A percentile compares a stretch with the other conserved stretches of the same genome.
Evolutionary conservation across 2,888 invertebrate genomes (phyloP).

Genomic region (Branchellion lobata): DNA sequence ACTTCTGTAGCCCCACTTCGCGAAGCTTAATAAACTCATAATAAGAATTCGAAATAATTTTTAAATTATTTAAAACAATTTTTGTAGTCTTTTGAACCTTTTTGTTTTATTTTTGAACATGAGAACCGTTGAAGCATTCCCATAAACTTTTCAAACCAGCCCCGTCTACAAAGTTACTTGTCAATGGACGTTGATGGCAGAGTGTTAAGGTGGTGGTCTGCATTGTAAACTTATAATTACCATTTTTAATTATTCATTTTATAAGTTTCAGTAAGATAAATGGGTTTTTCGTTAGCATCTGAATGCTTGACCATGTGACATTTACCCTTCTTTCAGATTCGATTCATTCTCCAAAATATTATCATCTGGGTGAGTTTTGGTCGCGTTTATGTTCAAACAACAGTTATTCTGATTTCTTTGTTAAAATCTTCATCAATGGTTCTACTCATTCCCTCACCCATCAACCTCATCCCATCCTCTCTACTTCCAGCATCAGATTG

Average conservation of each 20-base stretch:
- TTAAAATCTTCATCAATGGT: too few species aligned
- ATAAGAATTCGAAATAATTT: too few species aligned
- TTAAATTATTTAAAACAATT: background rate
- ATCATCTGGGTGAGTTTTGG: slow-evolving; percentile 58
- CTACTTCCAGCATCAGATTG: slow-evolving; percentile 70
- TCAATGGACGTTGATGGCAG: slow-evolving; percentile 76
- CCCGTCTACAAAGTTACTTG: slow-evolving; percentile 70
- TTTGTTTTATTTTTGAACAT: too few species aligned
- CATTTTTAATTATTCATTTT: background rate
- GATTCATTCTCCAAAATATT: slow-evolving; percentile 75
- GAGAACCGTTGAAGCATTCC: too few species aligned
- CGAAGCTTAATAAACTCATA: too few species aligned
- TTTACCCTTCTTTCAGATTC: slow-evolving; percentile 67
- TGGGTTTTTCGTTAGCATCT: too few species aligned
- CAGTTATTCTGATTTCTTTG: background rate
- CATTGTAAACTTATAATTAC: background rate
- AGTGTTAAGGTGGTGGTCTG: slow-evolving; percentile 64
- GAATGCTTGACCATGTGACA: too few species aligned
- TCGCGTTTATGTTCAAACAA: background rate
- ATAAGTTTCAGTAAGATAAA: too few species aligned
- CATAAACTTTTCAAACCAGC: too few species aligned
- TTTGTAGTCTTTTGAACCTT: background rate
- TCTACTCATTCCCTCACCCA: too few species aligned
- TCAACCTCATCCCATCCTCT: background rate
- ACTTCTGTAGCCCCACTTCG: background rate